These are phyloP conservation scores for Orthosia cruda DNA, from an alignment of 2,888 invertebrate genomes.

Conservation along the genomic window DNA sequence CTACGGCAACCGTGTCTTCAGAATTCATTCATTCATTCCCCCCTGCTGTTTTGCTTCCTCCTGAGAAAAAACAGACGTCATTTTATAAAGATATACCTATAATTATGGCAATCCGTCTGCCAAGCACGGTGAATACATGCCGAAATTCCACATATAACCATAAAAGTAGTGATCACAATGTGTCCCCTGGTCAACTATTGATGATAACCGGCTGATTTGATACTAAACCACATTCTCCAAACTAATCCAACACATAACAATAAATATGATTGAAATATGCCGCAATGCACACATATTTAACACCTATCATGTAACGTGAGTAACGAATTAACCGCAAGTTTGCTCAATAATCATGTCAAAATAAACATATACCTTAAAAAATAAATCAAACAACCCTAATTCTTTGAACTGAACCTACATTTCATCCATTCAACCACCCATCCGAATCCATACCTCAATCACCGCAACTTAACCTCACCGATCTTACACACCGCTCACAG, in stretches of 20 bases:
- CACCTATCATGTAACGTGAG: conserved; percentile 25
- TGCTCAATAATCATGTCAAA: conserved; percentile 32
- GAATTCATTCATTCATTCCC: too few species aligned
- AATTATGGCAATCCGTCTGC: too few species aligned
- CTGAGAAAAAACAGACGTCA: too few species aligned
- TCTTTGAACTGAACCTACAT: conserved; percentile 54
- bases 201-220: neutral
- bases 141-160: too few species aligned
- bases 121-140: too few species aligned
- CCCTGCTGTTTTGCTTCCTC: too few species aligned
- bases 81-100: too few species aligned
- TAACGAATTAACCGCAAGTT: conserved; percentile 32
- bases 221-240: neutral
- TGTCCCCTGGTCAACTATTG: neutral
- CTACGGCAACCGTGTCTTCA: too few species aligned
- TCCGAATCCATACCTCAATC: conserved; percentile 60
- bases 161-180: neutral
- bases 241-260: neutral
- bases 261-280: neutral
- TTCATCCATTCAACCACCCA: conserved; percentile 57
- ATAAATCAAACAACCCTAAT: conserved; percentile 41
- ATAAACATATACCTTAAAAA: conserved; percentile 29
- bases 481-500: conserved; percentile 65
- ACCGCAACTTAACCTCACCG: conserved; percentile 62
- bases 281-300: neutral